phyloP scores from a whole-genome alignment of 2,113 vertebrate species.

The Saguinus midas region DNA sequence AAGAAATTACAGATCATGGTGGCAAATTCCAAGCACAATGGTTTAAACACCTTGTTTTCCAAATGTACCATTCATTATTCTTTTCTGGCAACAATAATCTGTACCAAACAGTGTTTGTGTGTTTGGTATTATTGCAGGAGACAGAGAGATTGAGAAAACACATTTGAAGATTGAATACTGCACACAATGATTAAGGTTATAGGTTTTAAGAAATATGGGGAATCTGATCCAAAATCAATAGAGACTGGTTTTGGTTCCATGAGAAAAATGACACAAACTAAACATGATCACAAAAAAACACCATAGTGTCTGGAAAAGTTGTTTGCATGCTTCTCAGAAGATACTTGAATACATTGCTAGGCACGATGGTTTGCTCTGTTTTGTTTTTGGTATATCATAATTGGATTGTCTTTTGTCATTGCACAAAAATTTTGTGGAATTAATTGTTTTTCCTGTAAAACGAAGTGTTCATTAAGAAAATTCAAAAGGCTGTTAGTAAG shows the following conservation, averaged over 20 bases:
- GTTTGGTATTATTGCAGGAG: background rate
- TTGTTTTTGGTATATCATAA: background rate
- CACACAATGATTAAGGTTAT: background rate
- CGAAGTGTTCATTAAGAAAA: background rate
- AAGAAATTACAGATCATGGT: background rate
- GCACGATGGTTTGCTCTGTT: background rate
- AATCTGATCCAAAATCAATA: background rate
- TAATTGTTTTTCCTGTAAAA: background rate
- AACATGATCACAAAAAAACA: background rate
- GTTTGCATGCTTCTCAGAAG: slow-evolving; percentile 25
- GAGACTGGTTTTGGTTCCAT: background rate
- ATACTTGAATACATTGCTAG: background rate
- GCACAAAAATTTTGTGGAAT: background rate
- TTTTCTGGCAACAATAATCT: background rate
- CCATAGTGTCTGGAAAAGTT: background rate
- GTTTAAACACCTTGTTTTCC: background rate
- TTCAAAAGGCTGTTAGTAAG: background rate
- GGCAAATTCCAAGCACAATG: background rate
- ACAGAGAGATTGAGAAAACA: background rate
- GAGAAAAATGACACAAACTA: background rate
- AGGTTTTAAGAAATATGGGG: background rate
- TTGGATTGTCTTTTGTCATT: background rate
- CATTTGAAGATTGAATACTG: background rate
- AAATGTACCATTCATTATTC: background rate
- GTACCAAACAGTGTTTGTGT: background rate